Conservation (phyloP, 2,888 invertebrate genomes). For the Euproctis similis region DNA sequence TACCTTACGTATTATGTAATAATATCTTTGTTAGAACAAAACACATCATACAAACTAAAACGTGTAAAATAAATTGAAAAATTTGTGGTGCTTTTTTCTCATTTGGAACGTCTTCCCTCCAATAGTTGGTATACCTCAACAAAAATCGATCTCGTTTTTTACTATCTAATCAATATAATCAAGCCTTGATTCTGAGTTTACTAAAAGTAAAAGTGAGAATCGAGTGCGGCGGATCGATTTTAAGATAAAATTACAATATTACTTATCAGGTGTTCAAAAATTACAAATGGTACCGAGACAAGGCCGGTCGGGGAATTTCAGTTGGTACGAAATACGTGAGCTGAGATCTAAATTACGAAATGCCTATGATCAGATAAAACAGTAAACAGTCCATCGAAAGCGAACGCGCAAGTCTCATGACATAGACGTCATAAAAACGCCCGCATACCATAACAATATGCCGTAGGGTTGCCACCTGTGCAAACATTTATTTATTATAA, state of each 20-base stretch:
- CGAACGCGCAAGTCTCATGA: conserved; percentile 41
- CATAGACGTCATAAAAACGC: conserved; percentile 34
- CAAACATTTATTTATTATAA: too few species aligned
- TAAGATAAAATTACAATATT: conserved; percentile 37
- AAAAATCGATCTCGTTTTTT: too few species aligned
- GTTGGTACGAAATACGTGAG: conserved; percentile 45
- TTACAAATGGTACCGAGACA: conserved; percentile 48
- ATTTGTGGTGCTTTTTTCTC: too few species aligned
- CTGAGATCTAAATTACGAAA: conserved; percentile 54
- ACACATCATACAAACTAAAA: too few species aligned
- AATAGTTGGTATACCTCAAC: too few species aligned
- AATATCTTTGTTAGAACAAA: too few species aligned
- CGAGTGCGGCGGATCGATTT: conserved; percentile 22
- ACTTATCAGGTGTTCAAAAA: conserved; percentile 48
- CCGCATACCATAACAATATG: conserved; percentile 21
- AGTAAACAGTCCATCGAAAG: conserved; percentile 45
- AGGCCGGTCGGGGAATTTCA: conserved; percentile 49
- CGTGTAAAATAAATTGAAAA: too few species aligned
- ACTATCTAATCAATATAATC: conserved; percentile 12
- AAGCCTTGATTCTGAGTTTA: conserved; percentile 24
- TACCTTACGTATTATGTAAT: too few species aligned
- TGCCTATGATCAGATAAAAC: conserved; percentile 54
- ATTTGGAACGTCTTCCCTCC: too few species aligned
- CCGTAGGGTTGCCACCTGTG: conserved; percentile 16
- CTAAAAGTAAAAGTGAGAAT: conserved; percentile 37